phyloP scores from a whole-genome alignment of 1,140 invertebrate species.

The Drosophila aff. region DNA sequence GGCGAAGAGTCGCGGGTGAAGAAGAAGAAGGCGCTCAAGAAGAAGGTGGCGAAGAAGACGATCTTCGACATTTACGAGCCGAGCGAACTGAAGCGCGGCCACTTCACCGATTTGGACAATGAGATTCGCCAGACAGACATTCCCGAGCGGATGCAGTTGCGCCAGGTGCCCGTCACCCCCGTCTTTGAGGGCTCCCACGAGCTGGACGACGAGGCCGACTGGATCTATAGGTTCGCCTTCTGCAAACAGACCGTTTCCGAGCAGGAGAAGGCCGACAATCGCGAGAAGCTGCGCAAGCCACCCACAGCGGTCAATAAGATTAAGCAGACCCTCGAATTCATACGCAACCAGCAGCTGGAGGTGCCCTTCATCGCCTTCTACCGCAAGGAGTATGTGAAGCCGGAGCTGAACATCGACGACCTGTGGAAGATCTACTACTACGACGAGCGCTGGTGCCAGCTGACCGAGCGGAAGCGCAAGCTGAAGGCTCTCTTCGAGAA shows the following conservation, averaged over 20 bases:
- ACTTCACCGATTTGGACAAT: slow-evolving; percentile 97
- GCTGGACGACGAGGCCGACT: slow-evolving; percentile 97
- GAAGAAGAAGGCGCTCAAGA: slow-evolving; percentile 90
- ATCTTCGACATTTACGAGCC: slow-evolving; percentile 99
- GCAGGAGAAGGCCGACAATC: slow-evolving; percentile 87
- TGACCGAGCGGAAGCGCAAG: slow-evolving; percentile 94
- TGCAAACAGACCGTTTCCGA: slow-evolving; percentile 92
- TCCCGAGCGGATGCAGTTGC: slow-evolving; percentile 96
- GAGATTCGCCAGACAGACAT: slow-evolving; percentile 95
- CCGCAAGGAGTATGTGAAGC: slow-evolving; percentile 98
- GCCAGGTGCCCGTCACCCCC: slow-evolving; percentile 93
- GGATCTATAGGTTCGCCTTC: slow-evolving; percentile 98
- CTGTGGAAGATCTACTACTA: slow-evolving; percentile 98
- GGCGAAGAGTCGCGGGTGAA: slow-evolving; percentile 87
- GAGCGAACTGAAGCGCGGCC: slow-evolving; percentile 97
- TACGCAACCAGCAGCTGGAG: slow-evolving; percentile 97
- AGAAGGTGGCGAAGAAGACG: slow-evolving; percentile 93
- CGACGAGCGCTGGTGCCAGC: slow-evolving; percentile 98
- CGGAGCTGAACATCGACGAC: slow-evolving; percentile 97
- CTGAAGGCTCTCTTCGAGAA: slow-evolving; percentile 94
- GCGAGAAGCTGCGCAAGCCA: slow-evolving; percentile 80
- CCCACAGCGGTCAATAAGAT: slow-evolving; percentile 92
- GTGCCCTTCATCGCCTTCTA: slow-evolving; percentile 99
- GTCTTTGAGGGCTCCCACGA: slow-evolving; percentile 94
- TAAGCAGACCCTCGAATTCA: slow-evolving; percentile 97